These are phyloP conservation scores for Macrobrachium nipponense DNA, from an alignment of 1,140 invertebrate species.

Conservation along the genomic window DNA sequence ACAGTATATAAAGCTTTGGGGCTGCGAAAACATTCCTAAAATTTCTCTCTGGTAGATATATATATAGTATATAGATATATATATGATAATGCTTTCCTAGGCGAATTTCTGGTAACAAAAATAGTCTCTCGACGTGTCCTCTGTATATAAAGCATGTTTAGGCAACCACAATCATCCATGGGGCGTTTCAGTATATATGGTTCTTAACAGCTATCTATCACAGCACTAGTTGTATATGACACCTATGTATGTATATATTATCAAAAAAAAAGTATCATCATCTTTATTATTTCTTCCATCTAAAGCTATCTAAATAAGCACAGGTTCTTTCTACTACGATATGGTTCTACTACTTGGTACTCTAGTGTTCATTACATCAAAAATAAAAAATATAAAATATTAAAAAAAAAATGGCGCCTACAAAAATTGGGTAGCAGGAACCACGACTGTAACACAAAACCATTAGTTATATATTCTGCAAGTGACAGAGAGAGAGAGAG, in stretches of 20 bases:
- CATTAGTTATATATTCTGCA: no score
- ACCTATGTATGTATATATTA: conserved; percentile 32
- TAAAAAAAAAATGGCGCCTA: conserved; percentile 5
- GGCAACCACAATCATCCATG: conserved; percentile 17
- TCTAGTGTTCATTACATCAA: not conserved
- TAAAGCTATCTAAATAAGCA: conserved; percentile 43
- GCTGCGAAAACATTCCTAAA: conserved; percentile 35
- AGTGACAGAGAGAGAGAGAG: no score
- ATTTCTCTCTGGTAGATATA: not conserved
- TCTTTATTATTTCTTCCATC: not conserved
- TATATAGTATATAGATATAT: no score
- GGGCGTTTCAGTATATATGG: not conserved
- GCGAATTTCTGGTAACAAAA: conserved; percentile 17
- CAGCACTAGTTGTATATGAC: conserved; percentile 48
- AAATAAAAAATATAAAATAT: conserved; percentile 12
- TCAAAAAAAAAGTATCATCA: not conserved
- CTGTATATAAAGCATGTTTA: conserved; percentile 21
- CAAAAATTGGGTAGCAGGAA: not conserved
- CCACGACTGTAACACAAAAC: no score
- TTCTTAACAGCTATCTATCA: conserved; percentile 45
- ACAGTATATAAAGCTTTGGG: conserved; percentile 12
- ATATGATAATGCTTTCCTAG: no score
- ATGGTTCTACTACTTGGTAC: not conserved
- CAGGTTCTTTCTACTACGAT: not conserved
- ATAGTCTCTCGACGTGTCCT: not conserved